Evolutionary conservation across 2,888 invertebrate species (phyloP), one percentile per base, ranked within the genome.

Genomic region (Xanthorhoe spadicearia): DNA sequence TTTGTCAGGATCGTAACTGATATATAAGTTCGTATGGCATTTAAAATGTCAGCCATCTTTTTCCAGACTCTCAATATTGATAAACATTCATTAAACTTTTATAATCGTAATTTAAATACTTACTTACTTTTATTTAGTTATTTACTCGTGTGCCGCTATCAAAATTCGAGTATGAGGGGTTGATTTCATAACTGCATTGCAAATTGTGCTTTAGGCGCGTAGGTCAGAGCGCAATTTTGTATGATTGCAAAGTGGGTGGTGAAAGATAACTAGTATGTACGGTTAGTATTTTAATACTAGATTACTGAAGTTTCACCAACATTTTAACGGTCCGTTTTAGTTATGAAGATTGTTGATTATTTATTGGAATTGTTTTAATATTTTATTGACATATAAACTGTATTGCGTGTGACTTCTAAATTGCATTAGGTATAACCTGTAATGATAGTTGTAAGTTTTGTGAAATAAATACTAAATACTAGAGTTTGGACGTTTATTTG

Each of bases 101-200:
- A 13, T 10, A 4, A 13, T 8, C 43, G 13, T 23, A 13, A 13
- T 43, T 43, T 43, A n/a, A 7, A 13, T 43, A 23, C 43, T 43
- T 1, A 8, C 9, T 2, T 38, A 5, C 10, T 15, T 35, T n/a
- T 5, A 5, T 28, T 10, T 13, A 15, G 9, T 23, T 23, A 32
- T 46, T 49, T 54, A 51, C 43, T 56, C 46, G n/a, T 54, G 66
- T 54, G 61, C 28, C 61, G 54, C 54, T 48, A 57, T 54, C 46
- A 55, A 61, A 55, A 63, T 55, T 51, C 32, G 13, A 38, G 17
- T 17, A 46, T 19, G 49, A 51, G 65, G 67, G 64, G 61, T 63
- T 56, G 59, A 49, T 32, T 28, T 52, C 49, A 15, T 38, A 19
- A 53, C n/a, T 6, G 32, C 61, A 64, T 61, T 53, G 57, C 15